phyloP scores from a whole-genome alignment of 2,888 invertebrate genomes.

The Saturnia japonica region DNA sequence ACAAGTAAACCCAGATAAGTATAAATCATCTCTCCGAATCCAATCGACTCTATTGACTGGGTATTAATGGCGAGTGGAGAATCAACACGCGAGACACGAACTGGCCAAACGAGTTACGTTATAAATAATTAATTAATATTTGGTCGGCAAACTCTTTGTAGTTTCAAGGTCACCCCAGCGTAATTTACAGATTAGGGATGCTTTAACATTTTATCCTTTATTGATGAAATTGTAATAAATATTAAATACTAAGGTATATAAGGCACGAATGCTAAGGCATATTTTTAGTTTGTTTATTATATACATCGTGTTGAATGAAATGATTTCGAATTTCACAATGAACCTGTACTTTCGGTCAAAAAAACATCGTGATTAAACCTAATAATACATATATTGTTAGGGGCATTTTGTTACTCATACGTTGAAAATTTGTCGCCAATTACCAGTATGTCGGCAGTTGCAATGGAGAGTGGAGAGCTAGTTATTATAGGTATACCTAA shows the following conservation, averaged over 20 bases:
- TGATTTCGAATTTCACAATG: background rate
- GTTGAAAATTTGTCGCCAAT: background rate
- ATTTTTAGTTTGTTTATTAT: slow-evolving; percentile 15
- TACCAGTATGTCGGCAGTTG: background rate
- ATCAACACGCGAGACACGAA: slow-evolving; percentile 62
- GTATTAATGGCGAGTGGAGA: slow-evolving; percentile 50
- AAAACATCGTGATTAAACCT: background rate
- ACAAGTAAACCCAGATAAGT: slow-evolving; percentile 23
- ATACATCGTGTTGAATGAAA: slow-evolving; percentile 15
- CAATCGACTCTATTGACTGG: slow-evolving; percentile 32
- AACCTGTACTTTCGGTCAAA: background rate
- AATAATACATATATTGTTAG: background rate
- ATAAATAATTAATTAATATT: slow-evolving; percentile 77
- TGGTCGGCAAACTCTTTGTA: slow-evolving; percentile 69
- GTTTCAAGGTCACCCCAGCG: slow-evolving; percentile 60
- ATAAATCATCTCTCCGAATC: slow-evolving; percentile 29
- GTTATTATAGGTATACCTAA: background rate
- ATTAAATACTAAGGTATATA: background rate
- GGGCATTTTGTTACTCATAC: background rate
- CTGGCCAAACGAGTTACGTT: slow-evolving; percentile 70
- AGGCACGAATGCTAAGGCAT: background rate
- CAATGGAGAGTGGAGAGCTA: background rate
- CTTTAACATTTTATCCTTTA: slow-evolving; percentile 26
- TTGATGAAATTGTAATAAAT: background rate
- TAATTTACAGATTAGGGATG: slow-evolving; percentile 48